Evolutionary conservation across 2,888 invertebrate genomes (phyloP).

Genomic region (Melipona beecheii): DNA sequence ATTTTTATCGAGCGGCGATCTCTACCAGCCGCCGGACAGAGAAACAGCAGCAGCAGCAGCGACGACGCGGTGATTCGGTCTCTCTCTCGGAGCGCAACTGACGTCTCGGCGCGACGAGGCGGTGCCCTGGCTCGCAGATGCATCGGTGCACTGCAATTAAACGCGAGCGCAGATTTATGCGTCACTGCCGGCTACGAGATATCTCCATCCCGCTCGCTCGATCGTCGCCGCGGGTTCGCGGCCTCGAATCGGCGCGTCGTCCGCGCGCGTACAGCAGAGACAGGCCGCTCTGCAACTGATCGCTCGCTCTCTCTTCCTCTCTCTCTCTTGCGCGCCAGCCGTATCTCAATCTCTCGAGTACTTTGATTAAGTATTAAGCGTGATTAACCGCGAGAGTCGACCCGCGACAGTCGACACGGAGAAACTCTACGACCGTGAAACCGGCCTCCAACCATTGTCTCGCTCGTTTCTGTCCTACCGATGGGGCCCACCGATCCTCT

Average conservation of each 20-base stretch:
- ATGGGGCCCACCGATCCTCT: neutral
- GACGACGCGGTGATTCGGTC: no score
- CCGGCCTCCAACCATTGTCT: conserved; percentile 37
- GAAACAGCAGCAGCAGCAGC: conserved; percentile 45
- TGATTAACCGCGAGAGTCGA: conserved; percentile 63
- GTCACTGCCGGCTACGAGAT: conserved; percentile 72
- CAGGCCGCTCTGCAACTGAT: conserved; percentile 49
- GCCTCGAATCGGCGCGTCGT: conserved; percentile 26
- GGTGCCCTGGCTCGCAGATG: conserved; percentile 44
- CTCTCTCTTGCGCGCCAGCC: conserved; percentile 29
- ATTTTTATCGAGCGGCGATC: conserved; percentile 53
- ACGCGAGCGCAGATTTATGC: conserved; percentile 71
- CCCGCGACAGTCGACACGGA: conserved; percentile 35
- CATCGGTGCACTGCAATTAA: conserved; percentile 73
- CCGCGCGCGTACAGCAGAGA: conserved; percentile 13
- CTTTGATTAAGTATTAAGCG: conserved; percentile 73
- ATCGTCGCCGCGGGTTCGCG: conserved; percentile 23
- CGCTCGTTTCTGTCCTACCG: neutral
- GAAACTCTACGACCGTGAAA: conserved; percentile 24
- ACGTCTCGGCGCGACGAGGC: conserved; percentile 47
- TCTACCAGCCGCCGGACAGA: conserved; percentile 51
- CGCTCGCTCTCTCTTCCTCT: conserved; percentile 8
- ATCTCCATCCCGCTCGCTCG: conserved; percentile 44
- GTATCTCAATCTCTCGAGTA: conserved; percentile 70
- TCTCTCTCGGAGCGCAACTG: conserved; percentile 50